Conservation (phyloP, 2,113 vertebrate species). For the Cyanoramphus novaezelandiae region DNA sequence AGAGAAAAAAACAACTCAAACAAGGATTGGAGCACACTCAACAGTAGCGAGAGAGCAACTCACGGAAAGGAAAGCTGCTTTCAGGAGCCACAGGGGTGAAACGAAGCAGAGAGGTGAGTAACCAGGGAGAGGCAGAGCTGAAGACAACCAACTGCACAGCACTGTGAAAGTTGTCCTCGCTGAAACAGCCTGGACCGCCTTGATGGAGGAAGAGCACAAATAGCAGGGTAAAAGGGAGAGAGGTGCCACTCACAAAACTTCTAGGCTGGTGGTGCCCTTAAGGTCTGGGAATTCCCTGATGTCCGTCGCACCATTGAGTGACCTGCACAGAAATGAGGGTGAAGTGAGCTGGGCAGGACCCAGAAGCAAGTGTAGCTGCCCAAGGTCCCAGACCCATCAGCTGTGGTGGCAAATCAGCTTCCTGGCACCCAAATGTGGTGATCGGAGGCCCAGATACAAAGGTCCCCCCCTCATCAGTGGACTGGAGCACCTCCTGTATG, state of each 20-base stretch:
- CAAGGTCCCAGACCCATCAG: neutral
- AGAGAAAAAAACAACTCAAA: neutral
- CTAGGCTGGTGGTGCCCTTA: slow-evolving; percentile 92
- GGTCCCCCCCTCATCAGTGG: neutral
- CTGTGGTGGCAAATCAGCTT: neutral
- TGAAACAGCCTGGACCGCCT: neutral
- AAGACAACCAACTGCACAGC: neutral
- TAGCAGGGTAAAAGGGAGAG: neutral
- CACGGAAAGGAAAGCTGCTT: slow-evolving; percentile 9
- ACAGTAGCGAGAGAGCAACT: neutral
- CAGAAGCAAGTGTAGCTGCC: neutral
- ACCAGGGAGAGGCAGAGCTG: slow-evolving; percentile 45
- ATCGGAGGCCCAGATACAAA: neutral
- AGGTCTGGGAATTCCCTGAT: slow-evolving; percentile 91
- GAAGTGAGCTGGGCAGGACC: neutral
- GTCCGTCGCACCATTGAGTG: slow-evolving; percentile 88
- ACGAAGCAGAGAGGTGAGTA: slow-evolving; percentile 40
- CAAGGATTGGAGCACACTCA: neutral
- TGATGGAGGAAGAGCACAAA: slow-evolving; percentile 28
- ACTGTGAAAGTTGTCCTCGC: neutral
- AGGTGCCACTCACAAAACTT: slow-evolving; percentile 87
- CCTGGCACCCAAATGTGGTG: neutral
- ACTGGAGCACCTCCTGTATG: too few species aligned
- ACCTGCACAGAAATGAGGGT: slow-evolving; percentile 72
- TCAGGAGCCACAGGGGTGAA: slow-evolving; percentile 46